Evolutionary conservation across 1,140 invertebrate genomes (phyloP), one percentile per base, ranked within the genome.

Genomic region (Brachionus rubens): DNA sequence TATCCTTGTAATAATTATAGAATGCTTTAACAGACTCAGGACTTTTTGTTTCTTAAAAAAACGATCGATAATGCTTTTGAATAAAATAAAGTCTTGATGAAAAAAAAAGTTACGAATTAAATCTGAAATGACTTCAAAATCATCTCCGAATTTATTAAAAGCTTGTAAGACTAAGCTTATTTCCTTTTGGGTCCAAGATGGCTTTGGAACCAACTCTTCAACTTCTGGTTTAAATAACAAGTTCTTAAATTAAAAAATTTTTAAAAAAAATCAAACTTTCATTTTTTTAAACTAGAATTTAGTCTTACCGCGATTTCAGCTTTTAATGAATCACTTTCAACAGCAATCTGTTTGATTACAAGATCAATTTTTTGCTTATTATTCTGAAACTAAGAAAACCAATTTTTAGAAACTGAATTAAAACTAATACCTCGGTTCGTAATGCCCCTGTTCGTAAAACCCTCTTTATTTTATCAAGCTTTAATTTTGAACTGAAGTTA

Each of bases 111-210:
- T 65, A 65, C 59, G 6, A 14, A 65, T 41, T 9, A 65, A 21
- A 19, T 65, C 21, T 41, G 59, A 65, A 21, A 65, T 65, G 41
- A 21, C 16, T 65, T 65, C 59, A 43, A 65, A 65, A 65, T 65
- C 59, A 41, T 65, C 59, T 6, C 59, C 59, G 41, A 41, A 65
- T 41, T 65, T 65, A 7, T 65, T 41, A 14, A 65, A 65, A 12
- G 21, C 59, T 41, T 41, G 59, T 36, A 65, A 40, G 14, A 65
- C 59, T 28, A 65, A 41, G 16, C 19, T 65, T 9, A 65, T 41
- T 41, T 65, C 59, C 41, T 65, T 65, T 33, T 65, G 59, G 16
- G 33, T 41, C 59, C 59, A 65, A 65, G 41, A 65, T 36, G 59
- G 59, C 26, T 4, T 43, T 9, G 19, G 14, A 7, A 7, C 30